A percentile compares a stretch with the other conserved stretches of the same genome.
Conservation (phyloP, 1,140 invertebrate genomes). For the Telenomus remus region DNA sequence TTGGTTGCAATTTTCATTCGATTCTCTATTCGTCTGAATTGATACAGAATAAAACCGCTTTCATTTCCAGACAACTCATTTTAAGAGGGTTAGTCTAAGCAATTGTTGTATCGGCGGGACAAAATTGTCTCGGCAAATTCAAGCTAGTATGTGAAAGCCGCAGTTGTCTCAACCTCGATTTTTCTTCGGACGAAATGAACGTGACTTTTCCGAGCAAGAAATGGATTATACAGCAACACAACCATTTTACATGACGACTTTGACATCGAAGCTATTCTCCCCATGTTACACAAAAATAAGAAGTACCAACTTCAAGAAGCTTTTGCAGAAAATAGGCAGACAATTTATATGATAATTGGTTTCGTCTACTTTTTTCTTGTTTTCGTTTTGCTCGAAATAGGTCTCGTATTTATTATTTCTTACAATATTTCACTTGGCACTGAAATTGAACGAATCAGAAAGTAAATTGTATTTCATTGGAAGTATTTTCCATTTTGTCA, state of each 20-base stretch:
- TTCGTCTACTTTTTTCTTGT: conserved; percentile 49
- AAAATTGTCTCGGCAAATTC: conserved; percentile 48
- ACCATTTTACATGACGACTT: conserved; percentile 55
- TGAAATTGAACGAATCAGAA: background rate
- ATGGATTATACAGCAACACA: conserved; percentile 58
- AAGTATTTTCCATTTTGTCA: no score
- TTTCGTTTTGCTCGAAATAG: conserved; percentile 53
- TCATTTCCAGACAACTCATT: conserved; percentile 1
- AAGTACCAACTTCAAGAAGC: conserved; percentile 36
- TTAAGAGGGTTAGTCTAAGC: conserved; percentile 10
- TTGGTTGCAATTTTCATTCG: background rate
- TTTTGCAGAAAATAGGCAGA: conserved; percentile 49
- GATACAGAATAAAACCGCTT: background rate
- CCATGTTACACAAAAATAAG: conserved; percentile 57
- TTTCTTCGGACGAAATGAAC: conserved; percentile 41
- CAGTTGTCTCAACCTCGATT: conserved; percentile 37
- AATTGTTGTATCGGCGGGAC: conserved; percentile 36
- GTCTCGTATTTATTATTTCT: conserved; percentile 25
- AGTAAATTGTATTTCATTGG: background rate
- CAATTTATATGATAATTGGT: conserved; percentile 68
- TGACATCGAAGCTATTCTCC: conserved; percentile 30
- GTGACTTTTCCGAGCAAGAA: conserved; percentile 54
- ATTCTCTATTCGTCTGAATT: background rate
- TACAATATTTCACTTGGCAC: conserved; percentile 15
- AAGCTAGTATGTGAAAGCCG: conserved; percentile 39